A percentile compares a stretch with the other conserved stretches of the same genome.
Evolutionary conservation across 2,888 invertebrate species (phyloP).

Genomic region (Cremastinae sp.): DNA sequence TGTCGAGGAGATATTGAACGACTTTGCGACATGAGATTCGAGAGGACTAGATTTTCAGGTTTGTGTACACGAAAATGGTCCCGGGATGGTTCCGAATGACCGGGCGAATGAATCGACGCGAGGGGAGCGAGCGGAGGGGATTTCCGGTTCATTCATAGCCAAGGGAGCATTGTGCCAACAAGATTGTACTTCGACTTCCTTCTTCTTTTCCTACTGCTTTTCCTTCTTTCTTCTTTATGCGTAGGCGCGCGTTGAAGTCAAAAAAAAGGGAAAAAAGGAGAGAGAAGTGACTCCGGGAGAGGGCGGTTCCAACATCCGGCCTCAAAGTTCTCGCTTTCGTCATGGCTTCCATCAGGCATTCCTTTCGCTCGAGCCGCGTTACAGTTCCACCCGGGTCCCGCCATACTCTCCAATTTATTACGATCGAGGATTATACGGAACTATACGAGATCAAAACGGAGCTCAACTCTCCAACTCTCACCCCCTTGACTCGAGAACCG

Average conservation of each 20-base stretch:
- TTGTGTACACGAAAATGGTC: conserved; percentile 26
- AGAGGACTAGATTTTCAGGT: conserved; percentile 21
- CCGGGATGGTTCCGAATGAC: conserved; percentile 54
- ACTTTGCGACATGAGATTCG: conserved; percentile 7
- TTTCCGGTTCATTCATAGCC: conserved; percentile 74
- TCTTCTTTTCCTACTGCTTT: no score
- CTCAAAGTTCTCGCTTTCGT: conserved; percentile 50
- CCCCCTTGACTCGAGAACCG: no score
- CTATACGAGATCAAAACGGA: no score
- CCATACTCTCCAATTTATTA: conserved; percentile 58
- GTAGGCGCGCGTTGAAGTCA: conserved; percentile 75
- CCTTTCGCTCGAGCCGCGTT: conserved; percentile 11
- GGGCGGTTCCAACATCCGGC: conserved; percentile 70
- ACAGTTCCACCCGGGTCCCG: conserved; percentile 12
- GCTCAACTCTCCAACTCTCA: no score
- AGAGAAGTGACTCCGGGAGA: conserved; percentile 65
- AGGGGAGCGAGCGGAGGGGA: conserved; percentile 65
- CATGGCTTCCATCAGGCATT: conserved; percentile 56
- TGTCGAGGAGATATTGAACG: no score
- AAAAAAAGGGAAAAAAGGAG: conserved; percentile 58
- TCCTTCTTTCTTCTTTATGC: conserved; percentile 42
- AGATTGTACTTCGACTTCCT: conserved; percentile 54
- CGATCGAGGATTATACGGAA: no score
- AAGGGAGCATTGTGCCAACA: conserved; percentile 63
- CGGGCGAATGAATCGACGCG: conserved; percentile 66